Evolutionary conservation across 2,113 vertebrate species (phyloP).

Genomic region (Ceyx cyanopectus): DNA sequence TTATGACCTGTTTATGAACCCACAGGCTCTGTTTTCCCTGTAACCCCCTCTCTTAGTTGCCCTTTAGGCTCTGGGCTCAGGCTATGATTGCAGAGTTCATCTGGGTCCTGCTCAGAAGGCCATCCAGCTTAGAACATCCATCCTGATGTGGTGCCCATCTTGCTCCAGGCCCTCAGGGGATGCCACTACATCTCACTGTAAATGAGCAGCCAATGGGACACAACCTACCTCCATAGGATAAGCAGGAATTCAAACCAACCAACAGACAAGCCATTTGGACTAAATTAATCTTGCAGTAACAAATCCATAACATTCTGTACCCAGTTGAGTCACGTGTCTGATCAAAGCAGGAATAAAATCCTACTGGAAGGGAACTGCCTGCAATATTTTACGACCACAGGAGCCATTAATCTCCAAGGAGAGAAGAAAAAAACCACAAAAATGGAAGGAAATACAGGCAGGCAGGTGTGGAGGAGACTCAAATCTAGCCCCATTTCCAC

Average conservation of each 20-base stretch:
- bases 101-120: neutral
- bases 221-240: neutral
- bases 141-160: neutral
- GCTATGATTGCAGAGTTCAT: neutral
- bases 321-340: neutral
- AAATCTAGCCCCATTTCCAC: neutral
- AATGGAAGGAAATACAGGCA: neutral
- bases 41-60: neutral
- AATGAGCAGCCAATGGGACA: neutral
- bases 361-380: neutral
- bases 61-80: neutral
- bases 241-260: neutral
- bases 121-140: neutral
- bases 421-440: neutral
- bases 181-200: fast-evolving
- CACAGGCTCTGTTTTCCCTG: neutral
- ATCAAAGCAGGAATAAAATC: slow-evolving; percentile 13
- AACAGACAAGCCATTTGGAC: neutral
- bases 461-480: neutral
- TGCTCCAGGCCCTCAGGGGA: neutral
- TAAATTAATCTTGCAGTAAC: neutral
- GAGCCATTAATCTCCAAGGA: neutral
- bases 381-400: neutral
- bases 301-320: neutral
- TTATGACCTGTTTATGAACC: fast-evolving